phyloP scores from a whole-genome alignment of 2,797 vertebrate genomes.

The Loriculus beryllinus region DNA sequence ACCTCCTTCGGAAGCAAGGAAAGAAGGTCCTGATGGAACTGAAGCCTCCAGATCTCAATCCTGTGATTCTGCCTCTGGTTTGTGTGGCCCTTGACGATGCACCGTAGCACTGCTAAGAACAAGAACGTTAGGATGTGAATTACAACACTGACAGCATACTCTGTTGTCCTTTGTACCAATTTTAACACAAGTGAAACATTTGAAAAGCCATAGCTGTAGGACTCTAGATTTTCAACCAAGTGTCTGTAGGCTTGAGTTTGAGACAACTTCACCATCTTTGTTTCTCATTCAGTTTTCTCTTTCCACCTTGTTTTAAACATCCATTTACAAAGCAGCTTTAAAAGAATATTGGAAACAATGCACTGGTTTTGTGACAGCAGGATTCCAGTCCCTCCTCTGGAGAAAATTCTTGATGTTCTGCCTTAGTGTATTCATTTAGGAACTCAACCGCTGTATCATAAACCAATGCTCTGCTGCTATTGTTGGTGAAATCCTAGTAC shows the following conservation, averaged over 20 bases:
- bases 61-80: neutral
- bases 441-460: neutral
- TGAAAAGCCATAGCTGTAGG: neutral
- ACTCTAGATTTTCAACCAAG: neutral
- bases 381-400: neutral
- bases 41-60: neutral
- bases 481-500: neutral
- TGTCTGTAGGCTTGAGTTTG: neutral
- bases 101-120: neutral
- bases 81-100: rapidly evolving
- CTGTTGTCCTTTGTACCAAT: neutral
- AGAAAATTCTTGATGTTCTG: neutral
- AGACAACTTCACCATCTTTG: neutral
- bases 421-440: neutral
- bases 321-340: neutral
- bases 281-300: neutral
- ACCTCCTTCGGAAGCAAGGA: neutral
- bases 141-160: neutral
- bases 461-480: neutral
- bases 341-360: neutral
- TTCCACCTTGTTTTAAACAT: neutral
- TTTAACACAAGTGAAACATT: neutral
- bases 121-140: neutral
- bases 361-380: neutral
- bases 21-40: neutral